These are phyloP conservation scores for Meriones unguiculatus DNA, from an alignment of 2,113 vertebrate genomes.

Conservation along the genomic window DNA sequence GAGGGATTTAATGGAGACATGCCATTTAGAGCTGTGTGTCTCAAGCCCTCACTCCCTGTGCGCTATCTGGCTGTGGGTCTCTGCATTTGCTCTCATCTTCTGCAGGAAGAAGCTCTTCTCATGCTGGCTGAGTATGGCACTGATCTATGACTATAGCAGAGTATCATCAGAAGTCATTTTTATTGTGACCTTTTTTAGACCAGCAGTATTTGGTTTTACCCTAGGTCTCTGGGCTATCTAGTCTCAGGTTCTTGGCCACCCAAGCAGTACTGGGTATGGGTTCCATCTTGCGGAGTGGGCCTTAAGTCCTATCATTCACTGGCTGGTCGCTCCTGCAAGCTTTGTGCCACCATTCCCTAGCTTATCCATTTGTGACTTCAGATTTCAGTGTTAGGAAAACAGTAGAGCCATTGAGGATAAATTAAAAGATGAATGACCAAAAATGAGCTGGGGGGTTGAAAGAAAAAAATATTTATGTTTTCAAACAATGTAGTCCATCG, in stretches of 20 bases:
- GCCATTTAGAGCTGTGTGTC: neutral
- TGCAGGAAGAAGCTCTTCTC: neutral
- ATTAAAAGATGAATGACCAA: neutral
- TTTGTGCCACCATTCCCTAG: neutral
- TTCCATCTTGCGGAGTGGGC: neutral
- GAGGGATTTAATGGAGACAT: neutral
- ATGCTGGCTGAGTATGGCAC: neutral
- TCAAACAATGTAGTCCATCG: neutral
- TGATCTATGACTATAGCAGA: neutral
- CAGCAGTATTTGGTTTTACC: neutral
- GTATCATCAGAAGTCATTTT: neutral
- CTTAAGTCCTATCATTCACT: neutral
- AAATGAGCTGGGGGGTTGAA: neutral
- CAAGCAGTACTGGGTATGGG: neutral
- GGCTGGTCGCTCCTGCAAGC: neutral
- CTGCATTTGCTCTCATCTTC: neutral
- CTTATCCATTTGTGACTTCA: neutral
- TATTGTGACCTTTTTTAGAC: neutral
- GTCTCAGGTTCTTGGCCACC: neutral
- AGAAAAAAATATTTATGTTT: neutral
- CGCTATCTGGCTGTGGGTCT: neutral
- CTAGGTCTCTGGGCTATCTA: neutral
- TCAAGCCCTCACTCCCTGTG: too few species aligned
- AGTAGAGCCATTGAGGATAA: neutral
- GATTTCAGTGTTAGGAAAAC: neutral